Evolutionary conservation across 2,888 invertebrate genomes (phyloP).

Genomic region (Brenthis daphne): DNA sequence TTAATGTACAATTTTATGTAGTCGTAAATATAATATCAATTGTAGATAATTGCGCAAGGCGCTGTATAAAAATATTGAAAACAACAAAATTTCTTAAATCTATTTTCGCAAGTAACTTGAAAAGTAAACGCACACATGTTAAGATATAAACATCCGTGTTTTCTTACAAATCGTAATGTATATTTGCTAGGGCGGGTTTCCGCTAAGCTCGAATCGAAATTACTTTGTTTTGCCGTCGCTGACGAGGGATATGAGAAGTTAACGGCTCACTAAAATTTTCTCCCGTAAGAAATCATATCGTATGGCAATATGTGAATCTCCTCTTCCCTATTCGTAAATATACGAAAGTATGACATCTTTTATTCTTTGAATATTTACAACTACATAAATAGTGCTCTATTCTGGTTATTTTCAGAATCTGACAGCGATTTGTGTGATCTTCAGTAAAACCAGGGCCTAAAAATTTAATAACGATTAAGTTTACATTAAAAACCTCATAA

Average conservation of each 20-base stretch:
- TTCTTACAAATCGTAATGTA: constrained; percentile 70
- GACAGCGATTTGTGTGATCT: too few species aligned
- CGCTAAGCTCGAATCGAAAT: constrained; percentile 60
- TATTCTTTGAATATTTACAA: background rate
- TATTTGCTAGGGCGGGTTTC: constrained; percentile 59
- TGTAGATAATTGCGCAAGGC: too few species aligned
- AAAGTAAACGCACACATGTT: constrained; percentile 58
- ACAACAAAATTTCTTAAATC: background rate
- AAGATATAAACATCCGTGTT: constrained; percentile 61
- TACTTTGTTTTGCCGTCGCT: constrained; percentile 67
- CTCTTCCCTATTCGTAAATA: constrained; percentile 16
- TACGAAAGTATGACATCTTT: background rate
- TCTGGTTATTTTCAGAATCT: too few species aligned
- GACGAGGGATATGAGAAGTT: constrained; percentile 47
- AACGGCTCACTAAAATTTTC: constrained; percentile 40
- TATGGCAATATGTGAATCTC: constrained; percentile 26
- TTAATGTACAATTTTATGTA: too few species aligned
- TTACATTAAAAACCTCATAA: too few species aligned
- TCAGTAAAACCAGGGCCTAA: too few species aligned
- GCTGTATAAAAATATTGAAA: background rate
- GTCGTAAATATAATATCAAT: background rate
- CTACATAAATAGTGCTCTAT: background rate
- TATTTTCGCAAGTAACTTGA: constrained; percentile 46
- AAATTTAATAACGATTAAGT: too few species aligned
- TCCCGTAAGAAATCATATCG: constrained; percentile 31